A percentile compares a stretch with the other conserved stretches of the same genome.
Evolutionary conservation across 2,888 invertebrate genomes (phyloP).

Genomic region (Prosopocoilus inquinatus): DNA sequence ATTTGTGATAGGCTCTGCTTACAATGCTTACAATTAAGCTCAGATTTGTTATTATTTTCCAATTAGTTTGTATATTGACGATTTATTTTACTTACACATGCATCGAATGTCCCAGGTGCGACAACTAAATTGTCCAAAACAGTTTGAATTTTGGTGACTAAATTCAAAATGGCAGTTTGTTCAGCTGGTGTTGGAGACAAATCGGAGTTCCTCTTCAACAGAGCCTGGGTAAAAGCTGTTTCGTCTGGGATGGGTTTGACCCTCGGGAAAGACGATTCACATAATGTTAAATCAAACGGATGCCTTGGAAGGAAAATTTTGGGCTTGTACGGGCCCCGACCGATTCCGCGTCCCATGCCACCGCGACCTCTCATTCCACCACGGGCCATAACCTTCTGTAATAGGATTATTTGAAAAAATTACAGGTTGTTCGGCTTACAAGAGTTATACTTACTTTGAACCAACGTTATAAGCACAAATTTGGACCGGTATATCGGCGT

Average conservation of each 20-base stretch:
- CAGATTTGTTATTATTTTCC: no score
- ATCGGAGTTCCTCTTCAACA: constrained; percentile 89
- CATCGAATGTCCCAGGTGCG: constrained; percentile 90
- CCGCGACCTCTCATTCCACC: constrained; percentile 66
- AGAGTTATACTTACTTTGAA: background rate
- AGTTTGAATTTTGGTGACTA: constrained; percentile 93
- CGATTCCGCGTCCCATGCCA: constrained; percentile 64
- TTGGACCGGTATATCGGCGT: background rate
- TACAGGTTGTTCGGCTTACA: background rate
- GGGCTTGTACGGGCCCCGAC: constrained; percentile 63
- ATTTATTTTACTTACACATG: constrained; percentile 73
- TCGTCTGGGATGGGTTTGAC: constrained; percentile 83
- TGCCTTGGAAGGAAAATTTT: constrained; percentile 69
- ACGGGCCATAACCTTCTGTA: constrained; percentile 62
- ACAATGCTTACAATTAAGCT: no score
- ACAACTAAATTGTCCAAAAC: constrained; percentile 93
- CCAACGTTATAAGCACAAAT: background rate
- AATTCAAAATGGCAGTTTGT: constrained; percentile 87
- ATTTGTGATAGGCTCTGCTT: no score
- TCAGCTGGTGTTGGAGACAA: constrained; percentile 88
- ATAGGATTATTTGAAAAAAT: no score
- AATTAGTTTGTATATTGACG: no score
- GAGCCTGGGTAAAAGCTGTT: constrained; percentile 79
- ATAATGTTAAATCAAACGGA: constrained; percentile 83
- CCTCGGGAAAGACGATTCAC: constrained; percentile 86